Base-by-base conservation (phyloP, 2,113 vertebrate species). In the Engystomops pustulosus region DNA sequence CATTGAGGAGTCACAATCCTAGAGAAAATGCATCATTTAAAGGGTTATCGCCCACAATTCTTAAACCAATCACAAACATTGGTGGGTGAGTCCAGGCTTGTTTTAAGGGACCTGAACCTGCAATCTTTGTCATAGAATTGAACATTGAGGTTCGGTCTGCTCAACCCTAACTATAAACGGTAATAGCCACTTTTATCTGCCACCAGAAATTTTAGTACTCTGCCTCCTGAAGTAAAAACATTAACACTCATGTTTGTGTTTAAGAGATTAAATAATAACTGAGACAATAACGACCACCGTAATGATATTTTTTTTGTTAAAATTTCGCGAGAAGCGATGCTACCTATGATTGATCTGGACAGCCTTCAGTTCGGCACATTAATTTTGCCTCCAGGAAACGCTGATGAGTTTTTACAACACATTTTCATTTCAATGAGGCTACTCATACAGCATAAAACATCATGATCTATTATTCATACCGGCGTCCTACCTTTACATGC, bases 391-490 rank as follows among this genome's bases (percentile, higher is more conserved):
- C 62, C 58, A 84, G 82, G 82, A 84, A 84, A 84, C 30, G 74
- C 45, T 84, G 82, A 78, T 84, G 74, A 84, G 82, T 77, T 84
- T 84, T 77, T 68, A 41, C 77, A 84, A 84, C 12, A 68, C 74
- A 70, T 85, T 85, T 79, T 79, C 62, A 79, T 79, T 79, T 79
- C 45, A 85, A 68, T 79, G 62, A 79, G 62, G 65, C 65, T 85
- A 79, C 62, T 79, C 62, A 32, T 87, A 79, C 83, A 87, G 85
- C 88, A 86, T 88, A 88, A 90, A 90, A 90, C 88, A 88, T 85
- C 86, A 88, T 78, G 86, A 89, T 91, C 87, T 89, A 90, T 89
- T 88, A 90, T 89, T 86, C 85, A 90, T 89, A 87, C 55, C 60
- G n/a, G 79, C 86, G 76, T 18, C 23, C 62, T 88, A 49, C 83